Evolutionary conservation across 2,888 invertebrate genomes (phyloP), one percentile per base, ranked within the genome.

Genomic region (Yponomeuta evonymella): DNA sequence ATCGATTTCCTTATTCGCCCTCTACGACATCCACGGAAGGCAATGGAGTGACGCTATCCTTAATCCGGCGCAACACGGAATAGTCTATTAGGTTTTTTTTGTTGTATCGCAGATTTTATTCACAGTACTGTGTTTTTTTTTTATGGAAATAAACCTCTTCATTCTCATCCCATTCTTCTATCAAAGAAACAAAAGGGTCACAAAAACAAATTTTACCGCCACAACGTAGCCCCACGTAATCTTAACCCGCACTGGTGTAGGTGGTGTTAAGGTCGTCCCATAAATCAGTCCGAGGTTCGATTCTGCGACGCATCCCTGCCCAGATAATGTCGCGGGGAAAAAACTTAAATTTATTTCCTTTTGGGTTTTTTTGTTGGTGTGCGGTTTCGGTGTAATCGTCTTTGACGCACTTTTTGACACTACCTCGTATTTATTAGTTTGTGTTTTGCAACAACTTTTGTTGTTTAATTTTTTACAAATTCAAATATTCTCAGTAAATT

Each of bases 281-380:
- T 58, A 58, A 58, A 58, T 58, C 51, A 58, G 51, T 58, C 51
- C 43, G 15, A 15, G 51, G 51, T 58, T 58, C 51, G 51, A 58
- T 58, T 58, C 51, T 12, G 51, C 51, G 15, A 58, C 51, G 51
- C 51, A 58, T 58, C 15, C 51, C 51, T 9, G 15, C 12, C 51
- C 51, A 58, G 51, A 58, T 58, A 58, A 58, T 58, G 51, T 58
- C 51, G 51, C 51, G 51, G 51, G 15, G 15, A 58, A 58, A 58
- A 58, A 58, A 58, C 51, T 58, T 58, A 58, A 58, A 58, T 58
- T 58, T 58, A 58, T 58, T 58, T 58, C 51, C 51, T 58, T 58
- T 15, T 15, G 12, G 51, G 51, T 15, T 58, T 12, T 12, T 12
- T 58, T 15, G 15, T 12, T 58, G 51, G 51, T 51, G 51, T 58